Evolutionary conservation across 1,140 invertebrate genomes (phyloP), one percentile per base, ranked within the genome.

Genomic region (Pentalonia nigronervosa): DNA sequence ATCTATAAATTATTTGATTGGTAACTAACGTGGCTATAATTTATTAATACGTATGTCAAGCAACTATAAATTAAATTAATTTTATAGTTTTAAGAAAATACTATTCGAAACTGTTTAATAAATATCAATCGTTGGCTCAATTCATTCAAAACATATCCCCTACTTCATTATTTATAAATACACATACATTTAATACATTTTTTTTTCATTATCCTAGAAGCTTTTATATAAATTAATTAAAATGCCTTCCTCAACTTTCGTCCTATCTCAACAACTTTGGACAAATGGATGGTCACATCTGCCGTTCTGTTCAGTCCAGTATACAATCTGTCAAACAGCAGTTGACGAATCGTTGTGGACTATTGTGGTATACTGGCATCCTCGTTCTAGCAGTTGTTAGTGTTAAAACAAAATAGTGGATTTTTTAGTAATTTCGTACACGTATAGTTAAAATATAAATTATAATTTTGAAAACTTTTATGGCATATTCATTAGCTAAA

Each of bases 161-260:
- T 36, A 36, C 34, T 34, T 83, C 76, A 83, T 83, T 83, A 83
- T 84, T 84, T 84, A 45, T 84, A 84, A 84, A 84, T 84, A 84
- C 81, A 84, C 36, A 84, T 41, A 84, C 21, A 45, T 67, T 67
- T 14, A 84, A 84, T 90, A 53, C 17, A 53, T 90, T 90, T 34
- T 56, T 90, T 25, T 36, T 36, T 53, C 50, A 56, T 76, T 34
- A 8, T 48, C 36, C 17, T 34, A 76, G 45, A 34, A 84, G 76
- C 34, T 53, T 93, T 86, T 56, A 21, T 93, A 56, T 86, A 93
- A 93, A 86, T 93, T 93, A 84, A 93, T 84, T 93, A 84, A 93
- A 93, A 93, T 41, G 34, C 34, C 6, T 84, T 45, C 25, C 34
- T 17, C 23, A 48, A 34, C 23, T 53, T n/a, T 48, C 76, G 14